Evolutionary conservation across 2,113 vertebrate genomes (phyloP).

Genomic region (Corydoras maculifer): DNA sequence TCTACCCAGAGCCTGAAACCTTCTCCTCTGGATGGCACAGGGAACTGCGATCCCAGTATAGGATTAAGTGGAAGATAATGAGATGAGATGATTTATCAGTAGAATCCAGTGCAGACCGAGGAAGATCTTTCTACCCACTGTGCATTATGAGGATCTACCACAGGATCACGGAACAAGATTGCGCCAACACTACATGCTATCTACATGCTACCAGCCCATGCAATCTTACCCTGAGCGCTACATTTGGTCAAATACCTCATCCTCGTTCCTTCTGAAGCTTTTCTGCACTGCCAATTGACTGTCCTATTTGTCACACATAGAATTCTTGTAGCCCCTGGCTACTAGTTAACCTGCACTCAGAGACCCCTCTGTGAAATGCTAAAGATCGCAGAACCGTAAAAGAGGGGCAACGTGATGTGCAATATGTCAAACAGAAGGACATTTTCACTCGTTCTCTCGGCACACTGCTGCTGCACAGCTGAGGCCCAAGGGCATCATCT

Average conservation of each 20-base stretch:
- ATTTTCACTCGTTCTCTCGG: conserved; percentile 49
- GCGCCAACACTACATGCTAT: conserved; percentile 2
- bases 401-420: conserved; percentile 52
- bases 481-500: conserved; percentile 79
- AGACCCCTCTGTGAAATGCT: conserved; percentile 61
- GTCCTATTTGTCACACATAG: conserved; percentile 46
- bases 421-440: conserved; percentile 74
- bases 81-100: too few species aligned
- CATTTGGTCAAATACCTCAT: conserved; percentile 30
- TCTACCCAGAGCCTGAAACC: too few species aligned
- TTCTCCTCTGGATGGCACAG: too few species aligned
- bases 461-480: conserved; percentile 52
- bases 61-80: too few species aligned
- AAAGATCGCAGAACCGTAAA: conserved; percentile 64
- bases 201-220: neutral
- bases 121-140: too few species aligned
- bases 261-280: conserved; percentile 2
- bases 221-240: conserved; percentile 26
- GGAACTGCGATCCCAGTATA: too few species aligned
- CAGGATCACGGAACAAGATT: conserved; percentile 34
- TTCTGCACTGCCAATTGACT: conserved; percentile 44
- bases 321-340: conserved; percentile 56
- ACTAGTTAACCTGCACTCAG: conserved; percentile 67
- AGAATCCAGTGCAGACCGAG: too few species aligned
- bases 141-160: neutral